Percentiles rank a stretch among this genome's conserved stretches.
Conservation (phyloP, 2,888 invertebrate genomes). For the Phania funesta region DNA sequence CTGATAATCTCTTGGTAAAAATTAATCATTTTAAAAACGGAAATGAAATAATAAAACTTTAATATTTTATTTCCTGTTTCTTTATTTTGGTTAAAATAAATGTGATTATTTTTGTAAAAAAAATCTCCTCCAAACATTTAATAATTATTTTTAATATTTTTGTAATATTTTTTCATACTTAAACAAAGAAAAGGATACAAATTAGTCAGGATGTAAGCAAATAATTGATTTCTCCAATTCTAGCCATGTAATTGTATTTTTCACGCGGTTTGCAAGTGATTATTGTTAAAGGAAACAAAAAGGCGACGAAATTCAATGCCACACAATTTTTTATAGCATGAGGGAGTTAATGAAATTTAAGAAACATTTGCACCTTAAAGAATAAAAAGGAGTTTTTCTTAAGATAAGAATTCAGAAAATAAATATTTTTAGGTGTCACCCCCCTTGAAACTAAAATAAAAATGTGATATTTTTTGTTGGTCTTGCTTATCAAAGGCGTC, state of each 20-base stretch:
- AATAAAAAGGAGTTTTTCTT: no score
- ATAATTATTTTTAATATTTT: conserved; percentile 17
- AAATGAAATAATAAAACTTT: neutral
- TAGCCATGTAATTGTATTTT: conserved; percentile 54
- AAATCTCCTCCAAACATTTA: neutral
- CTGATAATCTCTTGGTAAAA: neutral
- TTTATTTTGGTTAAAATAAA: neutral
- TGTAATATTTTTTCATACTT: neutral
- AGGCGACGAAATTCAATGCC: conserved; percentile 55
- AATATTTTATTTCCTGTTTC: conserved; percentile 1
- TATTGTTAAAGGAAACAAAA: neutral
- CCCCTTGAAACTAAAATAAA: conserved; percentile 29
- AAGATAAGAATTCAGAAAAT: conserved; percentile 33
- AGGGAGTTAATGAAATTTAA: conserved; percentile 66
- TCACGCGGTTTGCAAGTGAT: conserved; percentile 54
- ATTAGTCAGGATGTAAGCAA: conserved; percentile 56
- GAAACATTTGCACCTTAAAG: conserved; percentile 60
- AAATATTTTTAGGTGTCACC: conserved; percentile 38
- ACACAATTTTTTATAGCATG: conserved; percentile 23
- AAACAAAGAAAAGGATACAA: conserved; percentile 35
- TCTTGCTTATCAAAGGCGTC: conserved; percentile 31
- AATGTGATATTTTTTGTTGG: conserved; percentile 2
- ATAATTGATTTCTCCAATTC: conserved; percentile 50
- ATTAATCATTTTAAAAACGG: neutral
- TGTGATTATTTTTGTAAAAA: neutral